Base-by-base conservation (phyloP, 2,888 invertebrate species). In the Embidobia sp. region DNA sequence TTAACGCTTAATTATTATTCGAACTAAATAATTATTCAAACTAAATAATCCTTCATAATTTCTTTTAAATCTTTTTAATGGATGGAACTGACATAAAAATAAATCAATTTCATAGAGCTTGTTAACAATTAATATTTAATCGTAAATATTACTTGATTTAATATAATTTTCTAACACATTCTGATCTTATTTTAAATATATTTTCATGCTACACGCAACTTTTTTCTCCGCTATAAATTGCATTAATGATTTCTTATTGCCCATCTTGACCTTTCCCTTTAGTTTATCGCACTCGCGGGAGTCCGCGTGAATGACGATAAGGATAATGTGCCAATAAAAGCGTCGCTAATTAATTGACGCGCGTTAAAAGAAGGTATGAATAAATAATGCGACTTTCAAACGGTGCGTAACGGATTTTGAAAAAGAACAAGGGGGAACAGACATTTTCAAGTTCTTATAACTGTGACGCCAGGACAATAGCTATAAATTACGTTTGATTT, bases 291-390 rank as follows among this genome's bases (percentile, higher is more conserved):
- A 48, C 55, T 61, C 61, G 33, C 35, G 49, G 51, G 49, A 55
- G 22, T 44, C 7, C 19, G 29, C 49, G 22, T 22, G 0, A 35
- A 22, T 16, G 49, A 49, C 46, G 40, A 46, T 48, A 63, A 53
- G 37, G 66, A 61, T 66, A 67, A 74, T 59, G 26, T 53, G 16
- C 74, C 53, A 67, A 67, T 74, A 67, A 74, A 74, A 49, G 59
- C 61, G 35, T 31, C 22, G 37, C 49, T 74, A 64, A 66, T 73
- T 73, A 72, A 72, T 63, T 53, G 46, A 53, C 53, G 72, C 29
- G 57, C 57, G 57, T 63, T 42, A 51, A 66, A 74, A 73, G 48
- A 66, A 64, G 27, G 29, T 51, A 37, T 57, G 74, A 59, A 74
- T 74, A 67, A 74, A 53, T 59, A 59, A 59, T 31, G 46, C 31